These are phyloP conservation scores for Prionace glauca DNA, from an alignment of 2,797 vertebrate species.

Conservation along the genomic window DNA sequence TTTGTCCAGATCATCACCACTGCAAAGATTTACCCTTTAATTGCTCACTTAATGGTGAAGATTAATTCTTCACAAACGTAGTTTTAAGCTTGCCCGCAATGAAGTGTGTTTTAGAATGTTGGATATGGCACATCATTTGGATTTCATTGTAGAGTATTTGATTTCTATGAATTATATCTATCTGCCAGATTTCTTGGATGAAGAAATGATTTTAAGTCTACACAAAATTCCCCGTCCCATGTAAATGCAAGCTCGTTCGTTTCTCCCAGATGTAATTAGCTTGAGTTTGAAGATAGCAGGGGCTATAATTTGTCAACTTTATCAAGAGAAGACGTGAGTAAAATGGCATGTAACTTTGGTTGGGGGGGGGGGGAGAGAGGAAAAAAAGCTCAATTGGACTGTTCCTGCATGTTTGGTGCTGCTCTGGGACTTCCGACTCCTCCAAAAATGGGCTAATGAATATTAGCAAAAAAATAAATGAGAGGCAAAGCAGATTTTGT, in stretches of 20 bases:
- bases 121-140: background rate
- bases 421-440: background rate
- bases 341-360: background rate
- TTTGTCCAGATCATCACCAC: background rate
- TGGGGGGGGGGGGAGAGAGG: too few relatives aligned
- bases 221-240: background rate
- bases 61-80: background rate
- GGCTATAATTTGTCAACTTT: background rate
- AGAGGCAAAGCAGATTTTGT: background rate
- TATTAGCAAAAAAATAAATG: background rate
- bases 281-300: background rate
- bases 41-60: background rate
- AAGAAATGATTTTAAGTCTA: background rate
- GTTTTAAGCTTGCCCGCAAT: background rate
- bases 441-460: background rate
- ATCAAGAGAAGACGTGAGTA: background rate
- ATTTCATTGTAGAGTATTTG: too few relatives aligned
- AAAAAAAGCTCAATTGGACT: background rate
- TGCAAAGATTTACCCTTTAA: background rate
- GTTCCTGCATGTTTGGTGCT: background rate
- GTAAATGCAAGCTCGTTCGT: background rate
- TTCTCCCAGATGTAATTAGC: background rate
- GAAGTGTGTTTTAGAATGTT: constrained; percentile 4
- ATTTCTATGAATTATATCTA: background rate
- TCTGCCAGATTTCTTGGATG: background rate